Evolutionary conservation across 2,113 vertebrate genomes (phyloP).

Genomic region (Gobiocypris rarus): DNA sequence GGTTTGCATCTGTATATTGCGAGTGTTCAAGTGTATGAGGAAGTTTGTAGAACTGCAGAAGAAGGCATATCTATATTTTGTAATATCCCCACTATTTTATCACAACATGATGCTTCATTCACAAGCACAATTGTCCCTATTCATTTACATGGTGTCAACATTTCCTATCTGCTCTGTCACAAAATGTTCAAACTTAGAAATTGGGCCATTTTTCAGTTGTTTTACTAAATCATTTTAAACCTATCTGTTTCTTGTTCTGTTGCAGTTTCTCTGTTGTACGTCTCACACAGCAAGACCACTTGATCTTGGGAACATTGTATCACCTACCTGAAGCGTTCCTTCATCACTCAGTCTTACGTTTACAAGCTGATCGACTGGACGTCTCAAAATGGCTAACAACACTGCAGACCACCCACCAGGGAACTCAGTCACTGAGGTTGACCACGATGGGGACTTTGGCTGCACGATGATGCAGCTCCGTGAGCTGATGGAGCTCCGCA

Average conservation of each 20-base stretch:
- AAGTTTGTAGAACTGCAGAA: slow-evolving; percentile 6
- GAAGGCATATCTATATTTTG: not conserved
- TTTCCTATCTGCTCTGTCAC: slow-evolving; percentile 20
- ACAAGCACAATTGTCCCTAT: not conserved
- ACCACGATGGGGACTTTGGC: slow-evolving; percentile 89
- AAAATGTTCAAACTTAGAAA: slow-evolving; percentile 23
- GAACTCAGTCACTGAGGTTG: slow-evolving; percentile 85
- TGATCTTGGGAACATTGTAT: not conserved
- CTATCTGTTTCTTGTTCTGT: slow-evolving; percentile 51
- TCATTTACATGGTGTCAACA: slow-evolving; percentile 10
- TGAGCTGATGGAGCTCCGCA: slow-evolving; percentile 90
- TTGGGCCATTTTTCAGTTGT: not conserved
- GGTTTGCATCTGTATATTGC: not conserved
- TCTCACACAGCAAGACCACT: not conserved
- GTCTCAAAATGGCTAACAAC: slow-evolving; percentile 84
- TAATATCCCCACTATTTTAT: not conserved
- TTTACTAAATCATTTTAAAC: slow-evolving; percentile 17
- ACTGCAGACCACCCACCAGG: slow-evolving; percentile 84
- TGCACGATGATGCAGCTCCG: slow-evolving; percentile 84
- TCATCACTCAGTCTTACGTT: slow-evolving; percentile 31
- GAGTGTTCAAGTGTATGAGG: not conserved
- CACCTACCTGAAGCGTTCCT: slow-evolving; percentile 13
- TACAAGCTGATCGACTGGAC: slow-evolving; percentile 20
- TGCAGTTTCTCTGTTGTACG: slow-evolving; percentile 71
- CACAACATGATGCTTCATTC: not conserved